Conservation (phyloP, 2,113 vertebrate species). For the Perca schrenkii region DNA sequence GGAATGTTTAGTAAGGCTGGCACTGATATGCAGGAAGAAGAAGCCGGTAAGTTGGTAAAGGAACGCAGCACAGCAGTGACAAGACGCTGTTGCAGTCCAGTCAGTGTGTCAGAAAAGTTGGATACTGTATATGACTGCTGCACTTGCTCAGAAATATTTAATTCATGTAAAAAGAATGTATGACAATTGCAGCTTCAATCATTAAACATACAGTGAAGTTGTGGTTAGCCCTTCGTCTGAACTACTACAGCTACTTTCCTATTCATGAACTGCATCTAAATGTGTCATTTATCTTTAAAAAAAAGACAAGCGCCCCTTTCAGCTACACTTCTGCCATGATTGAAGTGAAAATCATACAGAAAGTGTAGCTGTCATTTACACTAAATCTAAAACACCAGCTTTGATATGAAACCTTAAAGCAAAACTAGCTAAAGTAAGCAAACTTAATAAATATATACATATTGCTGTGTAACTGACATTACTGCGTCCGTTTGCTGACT, state of each 20-base stretch:
- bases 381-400: background rate
- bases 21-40: slow-evolving; percentile 28
- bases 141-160: slow-evolving; percentile 37
- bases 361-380: background rate
- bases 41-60: background rate
- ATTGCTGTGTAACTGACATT: background rate
- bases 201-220: background rate
- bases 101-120: background rate
- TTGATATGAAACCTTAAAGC: background rate
- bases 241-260: slow-evolving; percentile 2
- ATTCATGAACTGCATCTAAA: slow-evolving; percentile 18
- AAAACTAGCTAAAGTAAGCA: background rate
- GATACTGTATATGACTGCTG: background rate
- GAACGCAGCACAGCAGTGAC: background rate
- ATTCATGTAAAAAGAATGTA: slow-evolving; percentile 21
- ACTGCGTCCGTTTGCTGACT: too few relatives aligned
- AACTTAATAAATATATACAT: background rate
- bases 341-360: background rate
- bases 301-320: background rate
- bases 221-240: background rate
- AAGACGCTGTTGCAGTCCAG: background rate
- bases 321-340: background rate
- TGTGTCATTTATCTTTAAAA: background rate
- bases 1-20: slow-evolving; percentile 70
- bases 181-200: slow-evolving; percentile 4